Evolutionary conservation across 2,797 vertebrate genomes (phyloP).

Genomic region (Leuciscus waleckii): DNA sequence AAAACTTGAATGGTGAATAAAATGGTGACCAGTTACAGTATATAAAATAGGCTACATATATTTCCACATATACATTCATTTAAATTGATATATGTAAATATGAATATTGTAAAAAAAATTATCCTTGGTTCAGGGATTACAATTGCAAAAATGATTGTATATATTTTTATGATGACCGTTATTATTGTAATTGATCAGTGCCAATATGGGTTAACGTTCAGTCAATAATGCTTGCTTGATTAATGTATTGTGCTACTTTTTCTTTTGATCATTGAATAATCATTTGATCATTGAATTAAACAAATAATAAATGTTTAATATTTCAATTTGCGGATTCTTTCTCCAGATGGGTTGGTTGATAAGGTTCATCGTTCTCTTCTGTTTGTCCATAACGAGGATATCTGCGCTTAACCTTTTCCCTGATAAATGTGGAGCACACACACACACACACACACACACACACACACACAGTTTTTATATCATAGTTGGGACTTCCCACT

Average conservation of each 20-base stretch:
- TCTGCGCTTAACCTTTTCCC: constrained; percentile 45
- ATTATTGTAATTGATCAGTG: neutral
- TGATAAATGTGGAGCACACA: constrained; percentile 39
- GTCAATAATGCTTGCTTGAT: neutral
- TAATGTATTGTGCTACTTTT: neutral
- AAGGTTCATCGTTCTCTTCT: constrained; percentile 30
- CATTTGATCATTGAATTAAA: neutral
- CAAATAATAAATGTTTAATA: neutral
- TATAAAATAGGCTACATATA: too few relatives aligned
- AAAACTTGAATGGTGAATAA: neutral
- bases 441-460: neutral
- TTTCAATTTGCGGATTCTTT: neutral
- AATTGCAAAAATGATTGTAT: neutral
- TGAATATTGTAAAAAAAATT: too few relatives aligned
- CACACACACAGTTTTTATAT: neutral
- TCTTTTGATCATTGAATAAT: neutral
- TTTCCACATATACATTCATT: neutral
- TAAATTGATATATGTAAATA: neutral
- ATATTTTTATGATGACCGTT: neutral
- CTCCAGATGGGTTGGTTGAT: constrained; percentile 44
- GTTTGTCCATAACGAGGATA: neutral
- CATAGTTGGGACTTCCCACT: neutral
- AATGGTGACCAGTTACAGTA: neutral
- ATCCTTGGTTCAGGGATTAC: neutral
- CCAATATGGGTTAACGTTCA: neutral